Evolutionary conservation across 2,113 vertebrate species (phyloP).

Genomic region (Cottus gobio): DNA sequence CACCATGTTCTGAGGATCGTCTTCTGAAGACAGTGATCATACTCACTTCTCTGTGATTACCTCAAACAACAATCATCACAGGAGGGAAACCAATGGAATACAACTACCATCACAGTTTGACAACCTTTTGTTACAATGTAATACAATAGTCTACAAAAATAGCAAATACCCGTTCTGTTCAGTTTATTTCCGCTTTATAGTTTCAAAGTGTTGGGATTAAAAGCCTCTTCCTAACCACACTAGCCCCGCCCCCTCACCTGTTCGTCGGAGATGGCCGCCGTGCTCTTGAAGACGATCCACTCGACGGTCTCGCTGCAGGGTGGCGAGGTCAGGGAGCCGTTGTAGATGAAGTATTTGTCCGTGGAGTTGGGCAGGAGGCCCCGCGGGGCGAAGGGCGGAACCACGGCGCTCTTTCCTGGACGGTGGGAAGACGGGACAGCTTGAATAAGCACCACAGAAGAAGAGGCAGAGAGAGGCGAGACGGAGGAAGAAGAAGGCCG

Average conservation of each 20-base stretch:
- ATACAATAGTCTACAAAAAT: too few relatives aligned
- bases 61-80: too few relatives aligned
- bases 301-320: slow-evolving; percentile 94
- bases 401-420: slow-evolving; percentile 87
- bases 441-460: background rate
- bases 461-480: background rate
- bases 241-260: slow-evolving; percentile 84
- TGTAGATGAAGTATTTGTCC: slow-evolving; percentile 95
- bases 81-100: too few relatives aligned
- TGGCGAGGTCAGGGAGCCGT: slow-evolving; percentile 93
- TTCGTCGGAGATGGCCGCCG: slow-evolving; percentile 89
- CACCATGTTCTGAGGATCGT: too few relatives aligned
- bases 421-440: background rate
- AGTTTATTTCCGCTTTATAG: too few relatives aligned
- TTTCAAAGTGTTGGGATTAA: background rate
- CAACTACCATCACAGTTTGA: too few relatives aligned
- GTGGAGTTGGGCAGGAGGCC: slow-evolving; percentile 93
- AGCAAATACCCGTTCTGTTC: too few relatives aligned
- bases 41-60: too few relatives aligned
- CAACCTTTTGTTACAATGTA: too few relatives aligned
- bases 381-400: slow-evolving; percentile 86
- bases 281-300: slow-evolving; percentile 96
- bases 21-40: too few relatives aligned
- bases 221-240: background rate
- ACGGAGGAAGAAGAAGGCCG: background rate